Conservation (phyloP, 2,888 invertebrate genomes). For the Limulus polyphemus region DNA sequence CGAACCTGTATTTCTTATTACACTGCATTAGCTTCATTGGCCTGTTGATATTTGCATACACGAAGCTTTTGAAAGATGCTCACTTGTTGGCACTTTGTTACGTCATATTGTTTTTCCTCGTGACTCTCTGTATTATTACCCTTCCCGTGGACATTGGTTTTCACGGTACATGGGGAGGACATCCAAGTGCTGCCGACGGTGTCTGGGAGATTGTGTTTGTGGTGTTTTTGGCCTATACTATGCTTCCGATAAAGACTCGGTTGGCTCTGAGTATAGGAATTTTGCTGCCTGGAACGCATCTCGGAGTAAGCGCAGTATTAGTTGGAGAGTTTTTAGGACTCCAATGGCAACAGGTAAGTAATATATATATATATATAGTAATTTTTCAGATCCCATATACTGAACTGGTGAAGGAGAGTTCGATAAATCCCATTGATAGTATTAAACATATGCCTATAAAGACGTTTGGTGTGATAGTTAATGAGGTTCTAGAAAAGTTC, state of each 20-base stretch:
- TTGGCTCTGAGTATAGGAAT: slow-evolving; percentile 65
- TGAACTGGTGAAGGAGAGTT: too few relatives aligned
- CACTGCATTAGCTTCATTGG: slow-evolving; percentile 40
- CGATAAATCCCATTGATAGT: too few relatives aligned
- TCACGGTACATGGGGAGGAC: slow-evolving; percentile 8
- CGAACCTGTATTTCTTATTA: slow-evolving; percentile 50
- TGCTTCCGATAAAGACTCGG: slow-evolving; percentile 70
- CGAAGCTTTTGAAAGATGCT: slow-evolving; percentile 17
- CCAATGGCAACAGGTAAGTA: slow-evolving; percentile 1
- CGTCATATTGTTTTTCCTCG: slow-evolving; percentile 29
- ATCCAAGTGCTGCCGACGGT: slow-evolving; percentile 50
- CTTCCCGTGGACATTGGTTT: slow-evolving; percentile 43
- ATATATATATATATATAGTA: too few relatives aligned
- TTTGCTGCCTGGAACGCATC: slow-evolving; percentile 56
- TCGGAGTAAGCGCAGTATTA: slow-evolving; percentile 44
- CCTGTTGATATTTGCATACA: slow-evolving; percentile 15
- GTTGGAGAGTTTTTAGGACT: neutral
- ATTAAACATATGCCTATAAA: too few relatives aligned
- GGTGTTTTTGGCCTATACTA: slow-evolving; percentile 73
- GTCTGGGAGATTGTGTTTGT: slow-evolving; percentile 80
- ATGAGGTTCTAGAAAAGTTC: too few relatives aligned
- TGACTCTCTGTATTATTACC: slow-evolving; percentile 39
- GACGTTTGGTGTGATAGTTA: too few relatives aligned
- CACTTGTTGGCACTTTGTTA: slow-evolving; percentile 23
- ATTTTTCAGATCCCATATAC: too few relatives aligned